A percentile compares a stretch with the other conserved stretches of the same genome.
These are phyloP conservation scores for Danionella dracula DNA, from an alignment of 2,797 vertebrate species.

Conservation along the genomic window DNA sequence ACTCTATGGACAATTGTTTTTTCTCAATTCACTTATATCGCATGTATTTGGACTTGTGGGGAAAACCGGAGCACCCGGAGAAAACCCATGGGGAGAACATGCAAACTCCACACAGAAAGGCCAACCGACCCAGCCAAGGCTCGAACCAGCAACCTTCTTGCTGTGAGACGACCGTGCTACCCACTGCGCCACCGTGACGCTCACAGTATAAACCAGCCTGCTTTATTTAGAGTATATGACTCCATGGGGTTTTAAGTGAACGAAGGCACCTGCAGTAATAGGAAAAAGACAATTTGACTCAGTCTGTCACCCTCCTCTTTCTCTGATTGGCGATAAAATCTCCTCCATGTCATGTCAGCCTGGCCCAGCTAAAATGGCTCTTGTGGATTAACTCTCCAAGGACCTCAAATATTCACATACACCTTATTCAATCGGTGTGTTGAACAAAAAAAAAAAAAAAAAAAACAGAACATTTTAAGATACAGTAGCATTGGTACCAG, in stretches of 20 bases:
- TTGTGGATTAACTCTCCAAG: neutral
- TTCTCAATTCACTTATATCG: too few relatives aligned
- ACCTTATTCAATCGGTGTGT: neutral
- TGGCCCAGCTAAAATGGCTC: constrained; percentile 6
- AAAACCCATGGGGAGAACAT: too few relatives aligned
- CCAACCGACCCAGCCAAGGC: too few relatives aligned
- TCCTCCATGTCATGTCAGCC: constrained; percentile 8
- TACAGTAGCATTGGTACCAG: too few relatives aligned
- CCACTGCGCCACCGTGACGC: too few relatives aligned
- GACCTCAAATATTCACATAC: neutral
- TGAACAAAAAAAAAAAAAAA: neutral
- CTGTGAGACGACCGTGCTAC: too few relatives aligned
- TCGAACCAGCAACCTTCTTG: too few relatives aligned
- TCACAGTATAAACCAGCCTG: constrained; percentile 23
- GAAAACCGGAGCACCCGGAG: too few relatives aligned
- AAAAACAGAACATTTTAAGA: too few relatives aligned
- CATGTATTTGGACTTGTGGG: too few relatives aligned
- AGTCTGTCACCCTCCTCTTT: constrained; percentile 16
- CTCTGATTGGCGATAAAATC: constrained; percentile 22
- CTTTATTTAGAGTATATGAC: constrained; percentile 31
- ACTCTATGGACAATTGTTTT: too few relatives aligned
- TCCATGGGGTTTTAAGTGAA: constrained; percentile 21
- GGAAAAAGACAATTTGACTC: constrained; percentile 11
- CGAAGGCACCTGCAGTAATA: constrained; percentile 14
- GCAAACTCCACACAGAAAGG: too few relatives aligned